Percentiles rank a stretch among this genome's conserved stretches.
Conservation (phyloP, 2,888 invertebrate genomes). For the Acleris cristana region DNA sequence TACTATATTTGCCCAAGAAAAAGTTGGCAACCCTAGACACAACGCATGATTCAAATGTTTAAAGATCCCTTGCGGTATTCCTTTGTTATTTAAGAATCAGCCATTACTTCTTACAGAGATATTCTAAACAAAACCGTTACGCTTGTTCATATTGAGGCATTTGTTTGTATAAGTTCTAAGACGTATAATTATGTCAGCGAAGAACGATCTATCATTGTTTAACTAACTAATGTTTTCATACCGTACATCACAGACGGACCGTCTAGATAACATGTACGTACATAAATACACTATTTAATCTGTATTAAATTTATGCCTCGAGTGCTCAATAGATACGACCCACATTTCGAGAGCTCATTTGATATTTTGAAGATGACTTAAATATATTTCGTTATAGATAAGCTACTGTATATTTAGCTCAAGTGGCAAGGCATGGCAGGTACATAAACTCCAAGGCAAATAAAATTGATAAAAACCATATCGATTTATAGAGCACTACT, state of each 20-base stretch:
- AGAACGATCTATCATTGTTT: slow-evolving; percentile 41
- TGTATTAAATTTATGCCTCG: slow-evolving; percentile 53
- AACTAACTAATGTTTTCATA: slow-evolving; percentile 40
- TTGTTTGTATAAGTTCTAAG: slow-evolving; percentile 35
- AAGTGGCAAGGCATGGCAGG: slow-evolving; percentile 36
- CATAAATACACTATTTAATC: slow-evolving; percentile 49
- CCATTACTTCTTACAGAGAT: slow-evolving; percentile 27
- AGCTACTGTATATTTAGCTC: slow-evolving; percentile 35
- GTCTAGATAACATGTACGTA: slow-evolving; percentile 46
- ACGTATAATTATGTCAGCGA: slow-evolving; percentile 36
- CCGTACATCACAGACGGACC: slow-evolving; percentile 27
- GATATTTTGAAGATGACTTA: slow-evolving; percentile 52
- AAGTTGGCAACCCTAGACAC: no score
- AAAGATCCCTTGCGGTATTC: slow-evolving; percentile 20
- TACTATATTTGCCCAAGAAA: no score
- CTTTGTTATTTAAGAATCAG: slow-evolving; percentile 14
- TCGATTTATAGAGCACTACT: slow-evolving; percentile 32
- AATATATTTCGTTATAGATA: slow-evolving; percentile 39
- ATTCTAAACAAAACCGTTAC: slow-evolving; percentile 36
- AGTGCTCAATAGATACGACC: slow-evolving; percentile 68
- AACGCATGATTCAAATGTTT: neutral
- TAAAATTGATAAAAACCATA: slow-evolving; percentile 34
- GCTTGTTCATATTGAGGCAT: slow-evolving; percentile 31
- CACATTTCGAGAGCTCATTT: slow-evolving; percentile 60
- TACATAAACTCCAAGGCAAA: slow-evolving; percentile 29